phyloP scores from a whole-genome alignment of 2,888 invertebrate genomes.

The Leucophenga montana region DNA sequence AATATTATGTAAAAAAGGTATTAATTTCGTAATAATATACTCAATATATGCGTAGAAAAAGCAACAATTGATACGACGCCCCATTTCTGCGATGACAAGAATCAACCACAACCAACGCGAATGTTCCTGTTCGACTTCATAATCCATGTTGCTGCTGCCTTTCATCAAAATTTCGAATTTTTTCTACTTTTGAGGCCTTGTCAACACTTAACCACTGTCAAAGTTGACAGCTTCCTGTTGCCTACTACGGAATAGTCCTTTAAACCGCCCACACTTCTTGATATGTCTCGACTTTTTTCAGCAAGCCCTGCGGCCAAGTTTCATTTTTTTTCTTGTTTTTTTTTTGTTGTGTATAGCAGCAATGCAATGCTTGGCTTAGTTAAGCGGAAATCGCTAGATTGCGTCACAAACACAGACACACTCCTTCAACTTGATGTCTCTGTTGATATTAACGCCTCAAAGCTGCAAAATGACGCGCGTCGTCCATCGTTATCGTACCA shows the following conservation, averaged over 20 bases:
- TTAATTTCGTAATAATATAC: conserved; percentile 23
- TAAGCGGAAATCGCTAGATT: conserved; percentile 66
- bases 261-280: conserved; percentile 23
- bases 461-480: conserved; percentile 36
- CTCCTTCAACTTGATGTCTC: conserved; percentile 2
- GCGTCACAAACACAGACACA: conserved; percentile 46
- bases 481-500: background rate
- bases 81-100: background rate
- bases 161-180: background rate
- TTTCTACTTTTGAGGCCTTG: background rate
- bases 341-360: conserved; percentile 49
- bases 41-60: background rate
- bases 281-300: conserved; percentile 25
- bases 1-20: conserved; percentile 15
- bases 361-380: conserved; percentile 68
- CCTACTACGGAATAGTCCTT: background rate
- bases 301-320: conserved; percentile 35
- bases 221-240: conserved; percentile 13
- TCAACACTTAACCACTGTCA: conserved; percentile 10
- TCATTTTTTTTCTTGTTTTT: background rate
- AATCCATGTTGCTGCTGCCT: too few species aligned
- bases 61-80: conserved; percentile 12
- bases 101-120: background rate
- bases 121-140: background rate
- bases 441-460: conserved; percentile 64